phyloP scores from a whole-genome alignment of 2,888 invertebrate genomes.

The Noctua fimbriata region DNA sequence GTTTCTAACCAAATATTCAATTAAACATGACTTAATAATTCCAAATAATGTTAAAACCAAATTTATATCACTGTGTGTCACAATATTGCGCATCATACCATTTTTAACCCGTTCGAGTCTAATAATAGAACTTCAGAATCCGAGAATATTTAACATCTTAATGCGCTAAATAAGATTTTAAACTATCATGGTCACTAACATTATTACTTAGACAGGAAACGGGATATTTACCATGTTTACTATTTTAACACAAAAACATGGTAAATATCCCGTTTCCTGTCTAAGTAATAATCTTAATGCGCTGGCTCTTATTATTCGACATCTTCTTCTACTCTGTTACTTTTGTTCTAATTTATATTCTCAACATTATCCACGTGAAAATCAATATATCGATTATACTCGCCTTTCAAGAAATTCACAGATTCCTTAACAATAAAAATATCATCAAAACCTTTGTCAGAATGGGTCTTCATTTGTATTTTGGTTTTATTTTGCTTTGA shows the following conservation, averaged over 20 bases:
- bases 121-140: rapidly evolving
- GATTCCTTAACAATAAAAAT: background rate
- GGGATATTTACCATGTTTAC: no score
- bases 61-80: background rate
- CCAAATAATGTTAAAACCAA: background rate
- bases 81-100: constrained; percentile 1
- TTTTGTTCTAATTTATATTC: background rate
- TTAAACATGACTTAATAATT: constrained; percentile 4
- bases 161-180: no score
- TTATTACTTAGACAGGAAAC: no score
- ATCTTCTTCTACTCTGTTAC: background rate
- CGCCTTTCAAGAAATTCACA: constrained; percentile 1
- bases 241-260: no score
- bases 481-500: constrained; percentile 12
- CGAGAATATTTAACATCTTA: background rate
- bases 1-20: constrained; percentile 13
- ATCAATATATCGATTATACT: background rate
- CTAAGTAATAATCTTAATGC: no score
- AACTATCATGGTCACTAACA: no score
- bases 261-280: no score
- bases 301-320: background rate
- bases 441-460: background rate
- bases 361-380: background rate
- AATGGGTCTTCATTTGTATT: background rate
- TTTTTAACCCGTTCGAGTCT: background rate